A percentile compares a stretch with the other conserved stretches of the same genome.
Evolutionary conservation across 2,113 vertebrate species (phyloP).

Genomic region (Cyprinodon tularosa): DNA sequence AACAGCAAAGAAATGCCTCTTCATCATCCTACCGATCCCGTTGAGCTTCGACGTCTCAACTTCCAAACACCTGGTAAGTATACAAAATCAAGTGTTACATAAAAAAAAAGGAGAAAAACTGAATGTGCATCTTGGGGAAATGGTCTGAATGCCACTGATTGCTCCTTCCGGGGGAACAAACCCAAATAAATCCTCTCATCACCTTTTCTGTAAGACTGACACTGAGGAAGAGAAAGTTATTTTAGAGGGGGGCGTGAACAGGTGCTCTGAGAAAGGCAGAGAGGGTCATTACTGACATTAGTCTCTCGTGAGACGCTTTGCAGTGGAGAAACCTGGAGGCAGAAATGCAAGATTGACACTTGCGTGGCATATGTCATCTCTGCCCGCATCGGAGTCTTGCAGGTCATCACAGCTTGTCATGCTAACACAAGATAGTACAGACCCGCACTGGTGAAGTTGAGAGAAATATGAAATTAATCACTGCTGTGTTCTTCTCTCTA

Average conservation of each 20-base stretch:
- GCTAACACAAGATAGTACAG: slow-evolving; percentile 40
- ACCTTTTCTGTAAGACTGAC: slow-evolving; percentile 13
- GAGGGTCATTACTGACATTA: slow-evolving; percentile 50
- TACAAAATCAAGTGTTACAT: neutral
- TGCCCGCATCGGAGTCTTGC: slow-evolving; percentile 49
- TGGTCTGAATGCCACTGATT: neutral
- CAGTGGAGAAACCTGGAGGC: slow-evolving; percentile 41
- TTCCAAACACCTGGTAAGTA: slow-evolving; percentile 96
- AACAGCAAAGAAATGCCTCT: slow-evolving; percentile 95
- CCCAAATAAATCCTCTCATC: slow-evolving; percentile 2
- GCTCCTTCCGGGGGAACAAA: neutral
- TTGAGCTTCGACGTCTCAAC: slow-evolving; percentile 96
- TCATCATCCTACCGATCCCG: slow-evolving; percentile 95
- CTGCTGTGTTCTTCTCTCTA: neutral
- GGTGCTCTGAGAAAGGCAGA: slow-evolving; percentile 40
- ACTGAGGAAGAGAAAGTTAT: slow-evolving; percentile 24
- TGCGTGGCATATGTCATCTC: slow-evolving; percentile 59
- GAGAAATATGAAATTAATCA: slow-evolving; percentile 6
- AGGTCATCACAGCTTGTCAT: slow-evolving; percentile 51
- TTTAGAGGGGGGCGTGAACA: slow-evolving; percentile 43
- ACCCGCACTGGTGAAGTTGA: slow-evolving; percentile 7
- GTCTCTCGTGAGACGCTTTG: slow-evolving; percentile 51
- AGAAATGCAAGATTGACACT: slow-evolving; percentile 60
- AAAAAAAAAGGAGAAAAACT: neutral
- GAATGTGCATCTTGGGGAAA: neutral